Percentiles rank a stretch among this genome's conserved stretches.
phyloP scores from a whole-genome alignment of 2,888 invertebrate genomes.

The Eilema griseolum region DNA sequence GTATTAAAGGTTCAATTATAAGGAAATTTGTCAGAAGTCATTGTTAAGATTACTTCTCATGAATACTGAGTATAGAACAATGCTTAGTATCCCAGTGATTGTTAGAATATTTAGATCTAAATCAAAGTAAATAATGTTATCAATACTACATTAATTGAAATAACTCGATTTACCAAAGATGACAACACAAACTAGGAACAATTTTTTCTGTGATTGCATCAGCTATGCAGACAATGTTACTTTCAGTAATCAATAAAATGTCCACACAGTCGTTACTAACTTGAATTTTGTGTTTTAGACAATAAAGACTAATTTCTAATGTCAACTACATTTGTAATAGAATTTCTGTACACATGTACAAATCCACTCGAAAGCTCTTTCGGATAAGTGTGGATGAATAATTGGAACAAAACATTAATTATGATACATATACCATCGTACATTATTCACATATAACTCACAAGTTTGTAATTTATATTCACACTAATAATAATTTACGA shows the following conservation, averaged over 20 bases:
- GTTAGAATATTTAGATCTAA: not conserved
- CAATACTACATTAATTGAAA: not conserved
- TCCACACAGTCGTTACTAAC: not conserved
- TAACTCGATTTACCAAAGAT: not conserved
- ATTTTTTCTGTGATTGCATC: not conserved
- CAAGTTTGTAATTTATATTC: conserved; percentile 28
- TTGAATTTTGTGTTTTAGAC: not conserved
- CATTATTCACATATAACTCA: conserved; percentile 17
- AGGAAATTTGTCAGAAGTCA: no score
- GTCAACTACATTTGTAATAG: not conserved
- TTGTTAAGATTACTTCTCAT: not conserved
- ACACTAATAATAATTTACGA: conserved; percentile 8
- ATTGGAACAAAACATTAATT: conserved; percentile 26
- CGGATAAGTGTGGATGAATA: conserved; percentile 17
- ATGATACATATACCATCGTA: conserved; percentile 22
- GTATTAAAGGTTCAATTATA: conserved; percentile 16
- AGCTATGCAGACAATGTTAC: not conserved
- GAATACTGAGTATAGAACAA: not conserved
- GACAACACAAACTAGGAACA: not conserved
- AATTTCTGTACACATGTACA: not conserved
- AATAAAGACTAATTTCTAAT: not conserved
- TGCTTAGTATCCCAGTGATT: not conserved
- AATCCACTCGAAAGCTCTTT: not conserved
- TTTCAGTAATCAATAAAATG: not conserved
- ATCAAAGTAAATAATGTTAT: not conserved